phyloP scores from a whole-genome alignment of 2,113 vertebrate genomes.

The Irena cyanogastra region DNA sequence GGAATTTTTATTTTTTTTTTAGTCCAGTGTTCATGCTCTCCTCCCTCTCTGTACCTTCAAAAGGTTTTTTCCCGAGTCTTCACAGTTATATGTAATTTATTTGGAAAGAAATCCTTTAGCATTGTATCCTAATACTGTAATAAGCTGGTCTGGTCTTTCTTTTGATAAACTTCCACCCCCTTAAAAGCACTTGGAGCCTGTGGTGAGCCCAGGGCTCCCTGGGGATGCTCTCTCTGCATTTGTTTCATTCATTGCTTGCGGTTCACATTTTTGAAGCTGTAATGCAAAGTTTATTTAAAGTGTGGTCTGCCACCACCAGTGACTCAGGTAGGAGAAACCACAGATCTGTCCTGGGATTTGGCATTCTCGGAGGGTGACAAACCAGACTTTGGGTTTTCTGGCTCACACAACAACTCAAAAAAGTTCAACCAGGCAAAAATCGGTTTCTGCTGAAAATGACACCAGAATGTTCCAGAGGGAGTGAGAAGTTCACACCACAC shows the following conservation, averaged over 20 bases:
- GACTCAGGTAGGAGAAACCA: constrained; percentile 46
- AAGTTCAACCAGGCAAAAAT: background rate
- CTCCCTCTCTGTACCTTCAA: background rate
- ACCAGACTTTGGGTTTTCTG: background rate
- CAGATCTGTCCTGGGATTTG: background rate
- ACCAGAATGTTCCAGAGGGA: background rate
- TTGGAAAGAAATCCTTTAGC: background rate
- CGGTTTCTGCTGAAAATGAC: background rate
- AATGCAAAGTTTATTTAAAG: constrained; percentile 41
- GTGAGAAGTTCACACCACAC: background rate
- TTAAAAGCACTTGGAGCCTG: constrained; percentile 11
- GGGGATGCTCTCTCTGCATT: constrained; percentile 5
- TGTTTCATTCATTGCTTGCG: background rate
- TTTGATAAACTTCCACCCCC: constrained; percentile 13
- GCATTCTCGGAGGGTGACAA: background rate
- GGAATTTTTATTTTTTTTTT: too few relatives aligned
- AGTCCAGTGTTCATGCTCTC: background rate
- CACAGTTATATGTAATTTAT: background rate
- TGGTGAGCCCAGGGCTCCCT: background rate
- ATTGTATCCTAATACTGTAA: background rate
- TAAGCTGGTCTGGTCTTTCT: background rate
- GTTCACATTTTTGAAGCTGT: constrained; percentile 21
- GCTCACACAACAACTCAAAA: background rate
- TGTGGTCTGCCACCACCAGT: constrained; percentile 21
- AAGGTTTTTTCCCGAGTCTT: background rate